Conservation (phyloP, 2,797 vertebrate genomes). For the Ceyx erithaca region DNA sequence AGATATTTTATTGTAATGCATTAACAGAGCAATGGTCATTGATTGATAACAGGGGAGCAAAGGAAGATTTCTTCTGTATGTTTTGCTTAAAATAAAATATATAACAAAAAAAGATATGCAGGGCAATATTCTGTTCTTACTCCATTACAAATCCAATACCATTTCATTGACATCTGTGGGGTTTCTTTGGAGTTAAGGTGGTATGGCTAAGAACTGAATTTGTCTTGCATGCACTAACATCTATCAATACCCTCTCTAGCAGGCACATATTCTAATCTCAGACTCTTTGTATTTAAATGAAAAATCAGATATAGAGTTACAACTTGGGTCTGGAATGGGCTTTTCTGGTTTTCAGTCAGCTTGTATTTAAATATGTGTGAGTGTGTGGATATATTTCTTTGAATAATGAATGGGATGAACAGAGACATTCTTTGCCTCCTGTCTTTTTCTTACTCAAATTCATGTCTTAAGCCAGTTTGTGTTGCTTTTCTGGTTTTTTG, state of each 20-base stretch:
- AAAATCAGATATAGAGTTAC: neutral
- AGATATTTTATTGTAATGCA: conserved; percentile 71
- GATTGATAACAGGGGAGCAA: conserved; percentile 62
- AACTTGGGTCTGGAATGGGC: neutral
- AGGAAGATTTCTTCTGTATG: conserved; percentile 29
- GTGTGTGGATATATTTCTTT: neutral
- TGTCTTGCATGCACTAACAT: neutral
- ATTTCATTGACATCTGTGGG: neutral
- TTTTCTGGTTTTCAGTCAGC: neutral
- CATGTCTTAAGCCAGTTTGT: neutral
- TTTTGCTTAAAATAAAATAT: conserved; percentile 48
- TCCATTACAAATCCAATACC: conserved; percentile 55
- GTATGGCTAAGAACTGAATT: neutral
- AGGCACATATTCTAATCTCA: neutral
- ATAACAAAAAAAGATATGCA: neutral
- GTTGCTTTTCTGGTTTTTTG: neutral
- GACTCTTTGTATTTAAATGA: neutral
- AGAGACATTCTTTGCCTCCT: neutral
- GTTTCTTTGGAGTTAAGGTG: conserved; percentile 9
- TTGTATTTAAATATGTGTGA: neutral
- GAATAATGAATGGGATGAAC: neutral
- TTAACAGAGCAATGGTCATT: conserved; percentile 63
- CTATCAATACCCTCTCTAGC: neutral
- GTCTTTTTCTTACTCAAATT: neutral
- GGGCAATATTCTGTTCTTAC: conserved; percentile 18